Evolutionary conservation across 2,113 vertebrate genomes (phyloP), one percentile per base, ranked within the genome.

Genomic region (Nothoprocta perdicaria): DNA sequence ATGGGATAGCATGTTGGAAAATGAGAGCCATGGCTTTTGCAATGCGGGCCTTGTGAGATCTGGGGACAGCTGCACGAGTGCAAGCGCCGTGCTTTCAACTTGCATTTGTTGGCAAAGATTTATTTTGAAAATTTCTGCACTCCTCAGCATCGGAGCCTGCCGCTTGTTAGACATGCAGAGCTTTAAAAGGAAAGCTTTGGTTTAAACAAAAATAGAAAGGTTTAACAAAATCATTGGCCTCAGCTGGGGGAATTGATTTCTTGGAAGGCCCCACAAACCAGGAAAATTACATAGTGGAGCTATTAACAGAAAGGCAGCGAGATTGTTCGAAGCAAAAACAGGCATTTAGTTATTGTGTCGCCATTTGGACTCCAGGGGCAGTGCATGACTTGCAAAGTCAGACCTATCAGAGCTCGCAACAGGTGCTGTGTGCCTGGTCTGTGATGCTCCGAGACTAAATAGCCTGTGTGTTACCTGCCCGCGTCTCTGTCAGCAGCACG

Each of bases 1-100:
- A 78, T 93, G 71, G 33, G 75, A 73, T 38, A 87, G 45, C 63
- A 55, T 41, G 87, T 79, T 74, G 60, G 78, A 85, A 92, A 93
- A 82, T 29, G 27, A 90, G 33, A 84, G 73, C 45, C 45, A 4
- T 35, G 72, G 27, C 24, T 94, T 33, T 84, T 80, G 50, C 71
- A 38, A 18, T 9, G 12, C 22, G 7, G 21, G 79, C 41, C 60
- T 87, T 71, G 68, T 76, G 81, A 82, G 84, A 84, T 84, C 69
- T 62, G 69, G 55, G 50, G 89, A 77, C 72, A 77, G 72, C 84
- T 93, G 90, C 40, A 86, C 65, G 66, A 23, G n/a, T 53, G 40
- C 40, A 58, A 74, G 22, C 18, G 29, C 29, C 0, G 0, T 65
- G 67, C 48, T 86, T 95, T 73, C 18, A 40, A 31, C 27, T 66